Conservation (phyloP, 1,140 invertebrate species). For the Aricia agestis region DNA sequence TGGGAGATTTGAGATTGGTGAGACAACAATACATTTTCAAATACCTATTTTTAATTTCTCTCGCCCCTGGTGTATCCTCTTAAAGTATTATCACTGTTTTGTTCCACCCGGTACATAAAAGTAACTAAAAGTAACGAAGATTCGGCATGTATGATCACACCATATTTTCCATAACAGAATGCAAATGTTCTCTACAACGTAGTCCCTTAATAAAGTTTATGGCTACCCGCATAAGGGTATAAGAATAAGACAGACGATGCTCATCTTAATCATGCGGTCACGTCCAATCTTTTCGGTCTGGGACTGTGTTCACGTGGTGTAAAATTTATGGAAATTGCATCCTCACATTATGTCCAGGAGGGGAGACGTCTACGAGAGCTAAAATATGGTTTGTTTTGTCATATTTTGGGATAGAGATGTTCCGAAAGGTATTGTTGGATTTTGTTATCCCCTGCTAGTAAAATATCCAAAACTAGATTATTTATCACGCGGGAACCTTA, state of each 20-base stretch:
- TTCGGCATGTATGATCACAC: neutral
- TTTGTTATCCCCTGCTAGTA: too few relatives aligned
- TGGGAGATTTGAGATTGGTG: too few relatives aligned
- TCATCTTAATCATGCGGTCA: conserved; percentile 54
- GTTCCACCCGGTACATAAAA: too few relatives aligned
- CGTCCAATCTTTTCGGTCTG: conserved; percentile 67
- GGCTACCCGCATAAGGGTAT: conserved; percentile 18
- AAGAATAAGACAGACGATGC: conserved; percentile 28
- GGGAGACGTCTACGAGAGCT: conserved; percentile 33
- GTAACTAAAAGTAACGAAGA: too few relatives aligned
- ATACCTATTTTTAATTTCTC: too few relatives aligned
- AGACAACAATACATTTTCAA: too few relatives aligned
- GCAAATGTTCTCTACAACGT: neutral
- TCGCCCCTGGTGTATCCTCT: too few relatives aligned
- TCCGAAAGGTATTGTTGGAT: neutral
- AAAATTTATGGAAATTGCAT: conserved; percentile 76
- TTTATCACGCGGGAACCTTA: too few relatives aligned
- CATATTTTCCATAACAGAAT: neutral
- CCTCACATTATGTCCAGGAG: conserved; percentile 62
- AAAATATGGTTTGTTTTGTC: conserved; percentile 7
- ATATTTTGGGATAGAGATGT: conserved; percentile 8
- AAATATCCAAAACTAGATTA: too few relatives aligned
- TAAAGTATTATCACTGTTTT: too few relatives aligned
- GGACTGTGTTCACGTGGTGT: conserved; percentile 63
- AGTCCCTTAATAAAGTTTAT: conserved; percentile 19